Evolutionary conservation across 2,888 invertebrate species (phyloP).

Genomic region (Melangyna quadrimaculata): DNA sequence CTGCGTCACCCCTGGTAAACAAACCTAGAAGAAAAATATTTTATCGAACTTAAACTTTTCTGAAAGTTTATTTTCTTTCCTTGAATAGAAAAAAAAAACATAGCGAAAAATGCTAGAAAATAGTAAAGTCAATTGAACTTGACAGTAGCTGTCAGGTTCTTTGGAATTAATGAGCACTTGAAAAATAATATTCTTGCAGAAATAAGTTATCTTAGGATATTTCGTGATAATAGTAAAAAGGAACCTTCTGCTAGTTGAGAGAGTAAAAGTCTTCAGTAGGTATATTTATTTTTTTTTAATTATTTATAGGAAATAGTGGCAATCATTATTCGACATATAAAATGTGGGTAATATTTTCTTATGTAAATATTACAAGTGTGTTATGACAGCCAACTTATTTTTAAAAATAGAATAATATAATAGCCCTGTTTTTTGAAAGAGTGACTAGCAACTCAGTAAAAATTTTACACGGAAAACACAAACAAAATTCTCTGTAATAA

Average conservation of each 20-base stretch:
- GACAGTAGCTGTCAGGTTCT: constrained; percentile 70
- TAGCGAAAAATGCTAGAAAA: neutral
- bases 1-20: too few relatives aligned
- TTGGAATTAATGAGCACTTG: constrained; percentile 66
- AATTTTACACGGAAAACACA: too few relatives aligned
- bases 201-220: constrained; percentile 27
- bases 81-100: neutral
- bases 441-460: too few relatives aligned
- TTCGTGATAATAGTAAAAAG: neutral
- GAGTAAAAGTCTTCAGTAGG: neutral
- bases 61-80: constrained; percentile 29
- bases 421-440: too few relatives aligned
- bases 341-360: too few relatives aligned
- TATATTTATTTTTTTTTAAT: neutral
- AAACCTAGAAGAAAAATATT: neutral
- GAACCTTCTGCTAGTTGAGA: neutral
- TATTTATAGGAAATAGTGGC: neutral
- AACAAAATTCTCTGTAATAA: too few relatives aligned
- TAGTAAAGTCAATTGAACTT: constrained; percentile 72
- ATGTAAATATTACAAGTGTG: too few relatives aligned
- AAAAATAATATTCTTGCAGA: constrained; percentile 14
- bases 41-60: constrained; percentile 19
- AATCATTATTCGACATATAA: too few relatives aligned
- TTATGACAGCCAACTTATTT: too few relatives aligned
- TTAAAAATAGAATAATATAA: too few relatives aligned